Conservation (phyloP, 2,888 invertebrate species). For the Neuroscelio doddi region DNA sequence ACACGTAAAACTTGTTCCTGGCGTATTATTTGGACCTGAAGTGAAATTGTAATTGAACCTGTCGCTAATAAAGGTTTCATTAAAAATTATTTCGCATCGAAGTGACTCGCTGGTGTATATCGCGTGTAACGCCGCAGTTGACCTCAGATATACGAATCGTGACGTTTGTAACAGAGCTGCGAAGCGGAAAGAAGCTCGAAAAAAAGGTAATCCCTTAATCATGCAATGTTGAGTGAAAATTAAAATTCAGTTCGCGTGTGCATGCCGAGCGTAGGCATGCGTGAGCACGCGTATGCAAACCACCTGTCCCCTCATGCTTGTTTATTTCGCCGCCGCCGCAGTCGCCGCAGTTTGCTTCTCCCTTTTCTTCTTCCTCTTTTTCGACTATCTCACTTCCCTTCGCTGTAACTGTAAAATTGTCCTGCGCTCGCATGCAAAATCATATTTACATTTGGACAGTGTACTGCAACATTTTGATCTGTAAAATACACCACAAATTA, state of each 20-base stretch:
- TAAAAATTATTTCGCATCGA: no score
- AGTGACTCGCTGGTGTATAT: no score
- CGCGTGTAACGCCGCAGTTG: no score
- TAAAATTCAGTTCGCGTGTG: slow-evolving; percentile 63
- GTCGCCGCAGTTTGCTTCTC: slow-evolving; percentile 16
- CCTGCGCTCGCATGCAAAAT: slow-evolving; percentile 10
- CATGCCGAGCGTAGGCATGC: slow-evolving; percentile 53
- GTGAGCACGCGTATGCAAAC: slow-evolving; percentile 56
- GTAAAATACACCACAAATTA: no score
- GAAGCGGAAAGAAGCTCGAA: slow-evolving; percentile 1
- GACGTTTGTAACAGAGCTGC: slow-evolving; percentile 13
- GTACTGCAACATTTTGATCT: no score
- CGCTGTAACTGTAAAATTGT: not conserved
- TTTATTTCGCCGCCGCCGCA: slow-evolving; percentile 41
- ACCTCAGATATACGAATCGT: not conserved
- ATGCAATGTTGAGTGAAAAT: slow-evolving; percentile 57
- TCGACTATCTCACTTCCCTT: slow-evolving; percentile 37
- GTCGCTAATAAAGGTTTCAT: no score
- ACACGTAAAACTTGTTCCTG: no score
- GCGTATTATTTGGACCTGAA: no score
- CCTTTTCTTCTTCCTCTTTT: slow-evolving; percentile 18
- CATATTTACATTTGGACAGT: slow-evolving; percentile 21
- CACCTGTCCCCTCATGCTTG: slow-evolving; percentile 57
- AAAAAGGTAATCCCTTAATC: slow-evolving; percentile 48
- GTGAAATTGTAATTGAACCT: no score